Evolutionary conservation across 2,888 invertebrate species (phyloP), one percentile per base, ranked within the genome.

Genomic region (Autographa gamma): DNA sequence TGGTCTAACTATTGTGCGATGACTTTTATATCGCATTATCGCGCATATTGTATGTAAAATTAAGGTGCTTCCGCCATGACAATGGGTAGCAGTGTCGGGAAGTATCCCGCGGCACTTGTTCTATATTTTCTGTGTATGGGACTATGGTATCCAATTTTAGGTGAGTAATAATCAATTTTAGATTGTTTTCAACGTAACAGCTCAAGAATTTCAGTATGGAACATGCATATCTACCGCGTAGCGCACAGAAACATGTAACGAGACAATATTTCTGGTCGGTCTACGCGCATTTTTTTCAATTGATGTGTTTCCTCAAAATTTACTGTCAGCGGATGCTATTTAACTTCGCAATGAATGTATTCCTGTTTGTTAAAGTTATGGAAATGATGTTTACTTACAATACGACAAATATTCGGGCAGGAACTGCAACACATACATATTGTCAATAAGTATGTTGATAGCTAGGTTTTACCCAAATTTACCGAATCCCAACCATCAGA

Each of bases 1-100:
- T 95, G 95, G 86, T 91, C 78, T 92, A 89, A 89, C 85, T 86
- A 85, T 82, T 80, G 87, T 92, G 92, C 87, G 85, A 94, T 95
- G 93, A 86, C 84, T 90, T 91, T 92, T 76, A 85, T 87, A 84
- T 88, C 80, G 83, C 85, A 83, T 75, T 87, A 83, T 88, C 87
- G 79, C 83, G 88, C 87, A 85, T 88, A 91, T 86, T 92, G 85
- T 90, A 85, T 89, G 91, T 93, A 89, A 91, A 92, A 91, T 87
- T 85, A 85, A 84, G 89, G 87, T 86, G 89, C 91, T 93, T 94
- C 94, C 94, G 95, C 94, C 93, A 95, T 95, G 93, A 95, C 93
- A 92, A 95, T 95, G 95, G 90, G 86, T 88, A 90, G 84, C 90
- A 89, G 89, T 82, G 85, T 90, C 89, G 90, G 91, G 91, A 93